Conservation (phyloP, 2,113 vertebrate genomes). For the Cygnus buccinator region DNA sequence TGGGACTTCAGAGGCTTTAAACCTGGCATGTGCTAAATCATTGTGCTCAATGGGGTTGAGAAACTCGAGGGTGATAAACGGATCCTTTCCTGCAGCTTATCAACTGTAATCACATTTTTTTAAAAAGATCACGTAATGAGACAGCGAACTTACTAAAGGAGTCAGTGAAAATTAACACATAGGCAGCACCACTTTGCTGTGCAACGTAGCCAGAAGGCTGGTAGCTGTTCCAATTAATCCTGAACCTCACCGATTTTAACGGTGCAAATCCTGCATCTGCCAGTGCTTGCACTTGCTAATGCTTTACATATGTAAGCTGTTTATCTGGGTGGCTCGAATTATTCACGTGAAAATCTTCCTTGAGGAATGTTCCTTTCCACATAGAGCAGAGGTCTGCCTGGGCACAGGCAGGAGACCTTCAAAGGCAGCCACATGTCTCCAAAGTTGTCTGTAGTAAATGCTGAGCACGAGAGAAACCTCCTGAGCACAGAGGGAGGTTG, state of each 20-base stretch:
- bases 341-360: not conserved
- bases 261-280: not conserved
- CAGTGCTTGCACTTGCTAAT: not conserved
- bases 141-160: not conserved
- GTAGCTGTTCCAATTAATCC: not conserved
- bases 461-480: not conserved
- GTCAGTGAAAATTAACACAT: not conserved
- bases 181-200: not conserved
- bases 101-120: not conserved
- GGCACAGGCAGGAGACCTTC: not conserved
- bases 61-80: not conserved
- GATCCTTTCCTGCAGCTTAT: not conserved
- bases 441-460: not conserved
- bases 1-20: not conserved
- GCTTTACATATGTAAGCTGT: not conserved
- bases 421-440: not conserved
- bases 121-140: not conserved
- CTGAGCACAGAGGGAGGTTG: not conserved
- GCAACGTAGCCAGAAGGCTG: not conserved
- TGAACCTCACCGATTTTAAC: not conserved
- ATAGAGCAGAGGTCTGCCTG: not conserved
- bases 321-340: not conserved
- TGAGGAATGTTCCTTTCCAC: not conserved
- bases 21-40: not conserved
- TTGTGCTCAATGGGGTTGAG: not conserved